phyloP scores from a whole-genome alignment of 2,113 vertebrate species.

The Gymnocephalus cernua region DNA sequence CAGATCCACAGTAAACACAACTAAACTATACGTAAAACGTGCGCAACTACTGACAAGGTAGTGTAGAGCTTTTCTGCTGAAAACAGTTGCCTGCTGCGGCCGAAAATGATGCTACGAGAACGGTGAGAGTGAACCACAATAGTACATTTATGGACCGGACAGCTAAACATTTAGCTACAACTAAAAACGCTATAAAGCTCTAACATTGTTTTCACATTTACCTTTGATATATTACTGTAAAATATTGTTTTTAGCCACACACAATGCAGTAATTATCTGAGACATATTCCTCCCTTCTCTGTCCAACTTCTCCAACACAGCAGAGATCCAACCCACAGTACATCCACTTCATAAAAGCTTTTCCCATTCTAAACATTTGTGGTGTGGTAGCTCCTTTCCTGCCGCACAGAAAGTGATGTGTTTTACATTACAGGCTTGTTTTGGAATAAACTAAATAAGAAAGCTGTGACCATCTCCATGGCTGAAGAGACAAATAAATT shows the following conservation, averaged over 20 bases:
- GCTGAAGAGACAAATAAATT: neutral
- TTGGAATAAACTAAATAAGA: neutral
- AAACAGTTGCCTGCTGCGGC: neutral
- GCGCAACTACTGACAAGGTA: neutral
- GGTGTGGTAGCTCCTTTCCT: neutral
- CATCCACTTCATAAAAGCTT: constrained; percentile 5
- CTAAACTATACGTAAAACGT: neutral
- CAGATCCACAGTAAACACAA: neutral
- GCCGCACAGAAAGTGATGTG: neutral
- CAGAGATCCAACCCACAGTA: neutral
- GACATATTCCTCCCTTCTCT: neutral
- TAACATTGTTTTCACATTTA: neutral
- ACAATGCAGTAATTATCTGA: neutral
- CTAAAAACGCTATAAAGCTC: neutral
- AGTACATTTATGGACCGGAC: neutral
- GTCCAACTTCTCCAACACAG: neutral
- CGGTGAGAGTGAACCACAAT: neutral
- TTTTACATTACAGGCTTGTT: neutral
- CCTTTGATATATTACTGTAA: neutral
- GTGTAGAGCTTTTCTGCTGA: neutral
- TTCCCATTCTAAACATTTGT: neutral
- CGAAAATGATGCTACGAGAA: neutral
- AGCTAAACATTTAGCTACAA: neutral
- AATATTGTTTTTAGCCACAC: neutral
- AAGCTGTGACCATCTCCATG: neutral